Evolutionary conservation across 2,888 invertebrate genomes (phyloP), one percentile per base, ranked within the genome.

Genomic region (Agrotis exclamationis): DNA sequence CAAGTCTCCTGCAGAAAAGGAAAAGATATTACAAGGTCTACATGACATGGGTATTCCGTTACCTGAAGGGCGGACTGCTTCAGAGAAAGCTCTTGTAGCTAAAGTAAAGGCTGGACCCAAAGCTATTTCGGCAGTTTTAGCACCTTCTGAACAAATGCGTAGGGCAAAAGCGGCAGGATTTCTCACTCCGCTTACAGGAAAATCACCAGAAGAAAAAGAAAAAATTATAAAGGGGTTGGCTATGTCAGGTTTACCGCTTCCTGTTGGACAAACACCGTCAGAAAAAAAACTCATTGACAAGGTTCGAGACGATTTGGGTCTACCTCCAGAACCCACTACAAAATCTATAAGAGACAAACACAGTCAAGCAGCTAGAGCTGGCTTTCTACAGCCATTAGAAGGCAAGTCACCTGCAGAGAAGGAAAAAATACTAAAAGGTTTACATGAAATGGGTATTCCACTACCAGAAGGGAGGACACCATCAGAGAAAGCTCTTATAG

Each of bases 31-130:
- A 14, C 76, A 56, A 65, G 79, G 73, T 18, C 72, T 86, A 82
- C 77, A 7, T 64, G 79, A 54, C 45, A 78, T 57, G 84, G 88
- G 11, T 18, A 86, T 48, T 56, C 83, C 86, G 1, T 65, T 90
- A 4, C 89, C 90, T 0, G 86, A 86, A 77, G 88, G 87, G 7
- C 72, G 83, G 58, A 86, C 89, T 3, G 22, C 85, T 9, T 89
- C 89, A 0, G 89, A 76, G 68, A 75, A 74, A 57, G 24, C 60
- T 44, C 48, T 76, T 2, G n/a, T 74, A 22, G 69, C 47, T 13
- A 74, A 66, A 56, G 14, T 72, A 28, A 28, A 64, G 16, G n/a
- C 47, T 20, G 39, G 39, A 39, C 39, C 39, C 9, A 50, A 24
- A 1, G 24, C 24, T 0, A 20, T 45, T 45, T 20, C 44, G 13